Conservation (phyloP, 1,140 invertebrate species). For the Drosophila rhopaloa region DNA sequence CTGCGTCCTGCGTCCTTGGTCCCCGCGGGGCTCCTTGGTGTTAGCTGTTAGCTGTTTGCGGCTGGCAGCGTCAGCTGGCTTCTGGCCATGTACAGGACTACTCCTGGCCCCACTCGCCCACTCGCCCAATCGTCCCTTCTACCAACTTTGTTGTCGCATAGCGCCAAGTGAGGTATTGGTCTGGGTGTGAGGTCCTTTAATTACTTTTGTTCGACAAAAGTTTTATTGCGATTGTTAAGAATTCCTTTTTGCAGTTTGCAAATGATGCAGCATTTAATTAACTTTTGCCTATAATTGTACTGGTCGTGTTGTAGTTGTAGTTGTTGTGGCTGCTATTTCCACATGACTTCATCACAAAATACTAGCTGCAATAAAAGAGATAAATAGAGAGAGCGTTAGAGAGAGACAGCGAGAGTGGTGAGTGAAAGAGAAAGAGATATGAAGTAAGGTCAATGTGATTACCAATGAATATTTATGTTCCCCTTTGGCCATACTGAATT, state of each 20-base stretch:
- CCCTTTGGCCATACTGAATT: conserved; percentile 47
- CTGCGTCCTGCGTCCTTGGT: conserved; percentile 16
- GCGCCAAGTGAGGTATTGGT: conserved; percentile 45
- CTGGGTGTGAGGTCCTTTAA: conserved; percentile 56
- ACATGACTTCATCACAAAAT: conserved; percentile 57
- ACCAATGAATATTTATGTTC: conserved; percentile 69
- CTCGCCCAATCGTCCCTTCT: conserved; percentile 9
- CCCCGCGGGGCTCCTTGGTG: conserved; percentile 29
- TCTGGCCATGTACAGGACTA: conserved; percentile 62
- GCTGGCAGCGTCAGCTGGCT: conserved; percentile 57
- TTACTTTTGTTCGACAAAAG: conserved; percentile 72
- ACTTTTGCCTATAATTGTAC: conserved; percentile 60
- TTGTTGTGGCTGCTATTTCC: conserved; percentile 43
- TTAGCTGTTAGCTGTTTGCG: conserved; percentile 66
- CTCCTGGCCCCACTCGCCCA: conserved; percentile 20
- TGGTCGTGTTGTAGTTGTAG: conserved; percentile 12
- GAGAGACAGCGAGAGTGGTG: not conserved
- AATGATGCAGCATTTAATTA: conserved; percentile 68
- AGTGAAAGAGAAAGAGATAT: conserved; percentile 4
- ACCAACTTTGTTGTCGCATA: conserved; percentile 71
- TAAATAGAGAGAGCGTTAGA: conserved; percentile 8
- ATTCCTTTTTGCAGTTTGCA: conserved; percentile 61
- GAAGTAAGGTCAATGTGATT: conserved; percentile 49
- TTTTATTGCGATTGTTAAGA: conserved; percentile 71
- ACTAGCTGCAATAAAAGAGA: conserved; percentile 24